Conservation (phyloP, 2,113 vertebrate genomes). For the Loxodonta africana region DNA sequence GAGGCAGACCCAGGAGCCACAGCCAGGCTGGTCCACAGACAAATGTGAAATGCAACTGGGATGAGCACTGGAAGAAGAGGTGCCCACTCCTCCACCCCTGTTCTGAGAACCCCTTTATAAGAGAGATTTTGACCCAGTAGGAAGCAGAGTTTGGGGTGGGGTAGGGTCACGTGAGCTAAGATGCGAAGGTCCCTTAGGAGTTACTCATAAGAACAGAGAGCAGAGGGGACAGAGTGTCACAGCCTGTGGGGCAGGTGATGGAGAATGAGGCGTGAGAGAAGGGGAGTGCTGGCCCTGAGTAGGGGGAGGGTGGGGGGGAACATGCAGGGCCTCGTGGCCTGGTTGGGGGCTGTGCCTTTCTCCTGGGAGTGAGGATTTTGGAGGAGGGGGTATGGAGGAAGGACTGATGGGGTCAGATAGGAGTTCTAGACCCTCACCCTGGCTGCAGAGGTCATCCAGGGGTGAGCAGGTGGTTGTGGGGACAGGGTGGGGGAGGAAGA, state of each 20-base stretch:
- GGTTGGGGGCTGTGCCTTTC: neutral
- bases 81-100: no score
- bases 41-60: no score
- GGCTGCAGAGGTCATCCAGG: neutral
- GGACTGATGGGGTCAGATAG: no score
- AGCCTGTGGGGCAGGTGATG: fast-evolving
- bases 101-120: neutral
- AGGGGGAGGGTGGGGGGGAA: no score
- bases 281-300: no score
- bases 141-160: neutral
- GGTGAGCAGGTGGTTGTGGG: neutral
- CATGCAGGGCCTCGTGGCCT: no score
- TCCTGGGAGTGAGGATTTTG: neutral
- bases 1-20: no score
- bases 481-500: fast-evolving
- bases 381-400: neutral
- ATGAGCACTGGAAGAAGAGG: neutral
- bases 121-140: neutral
- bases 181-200: neutral
- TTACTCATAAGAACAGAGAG: no score
- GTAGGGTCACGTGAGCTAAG: neutral
- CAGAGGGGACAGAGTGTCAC: neutral
- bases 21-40: no score
- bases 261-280: neutral
- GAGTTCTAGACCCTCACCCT: neutral